Evolutionary conservation across 2,113 vertebrate genomes (phyloP), one percentile per base, ranked within the genome.

Genomic region (Monarcha castaneiventris): DNA sequence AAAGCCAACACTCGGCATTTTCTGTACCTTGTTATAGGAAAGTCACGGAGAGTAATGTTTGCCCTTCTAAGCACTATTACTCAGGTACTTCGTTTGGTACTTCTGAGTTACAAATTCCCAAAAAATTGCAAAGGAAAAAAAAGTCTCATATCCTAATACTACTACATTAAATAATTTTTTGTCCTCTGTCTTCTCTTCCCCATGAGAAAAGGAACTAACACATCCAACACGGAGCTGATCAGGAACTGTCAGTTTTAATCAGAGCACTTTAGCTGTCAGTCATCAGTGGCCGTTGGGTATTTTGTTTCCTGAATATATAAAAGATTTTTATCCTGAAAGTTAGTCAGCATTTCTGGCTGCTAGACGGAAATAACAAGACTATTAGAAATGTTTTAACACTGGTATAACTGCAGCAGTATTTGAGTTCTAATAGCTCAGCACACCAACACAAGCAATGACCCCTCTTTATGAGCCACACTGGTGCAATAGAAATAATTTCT

Each of bases 291-390:
- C 83, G 69, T 73, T 67, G 73, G 83, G 88, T 73, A 77, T 90
- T 88, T 88, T 64, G 54, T 90, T 95, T 93, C 91, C 94, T 94
- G 78, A 92, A 89, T 92, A 73, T 25, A 75, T 80, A 68, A 49
- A 63, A 79, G 62, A 89, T 94, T 64, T 89, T 59, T 75, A 94
- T 48, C 68, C 84, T 52, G 43, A 93, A 86, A 78, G 81, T 92
- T 95, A 95, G 87, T 94, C 95, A 95, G 93, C 96, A 94, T 82
- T 93, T 96, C 90, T 87, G 78, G 61, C 74, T 89, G 91, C 85
- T 21, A 66, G 66, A 91, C 3, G 41, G 88, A 92, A 95, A 92
- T 54, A 94, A 56, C 86, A 87, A 72, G 64, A 51, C 72, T 46
- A 78, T 87, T 83, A 76, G 26, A 80, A 69, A 61, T 54, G 56